A percentile compares a stretch with the other conserved stretches of the same genome.
phyloP scores from a whole-genome alignment of 2,797 vertebrate species.

The Carduelis carduelis region DNA sequence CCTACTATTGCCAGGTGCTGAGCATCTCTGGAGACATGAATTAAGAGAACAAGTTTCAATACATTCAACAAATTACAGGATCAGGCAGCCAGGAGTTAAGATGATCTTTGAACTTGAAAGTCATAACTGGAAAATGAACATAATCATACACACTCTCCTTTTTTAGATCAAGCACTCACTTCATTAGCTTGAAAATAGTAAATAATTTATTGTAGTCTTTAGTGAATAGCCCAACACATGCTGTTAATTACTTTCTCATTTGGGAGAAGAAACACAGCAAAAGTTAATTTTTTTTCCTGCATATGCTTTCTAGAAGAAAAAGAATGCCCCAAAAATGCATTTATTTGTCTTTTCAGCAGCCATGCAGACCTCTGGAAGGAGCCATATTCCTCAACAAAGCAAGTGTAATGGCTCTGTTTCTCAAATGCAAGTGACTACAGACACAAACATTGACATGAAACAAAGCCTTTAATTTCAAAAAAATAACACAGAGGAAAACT shows the following conservation, averaged over 20 bases:
- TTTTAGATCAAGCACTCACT: constrained; percentile 4
- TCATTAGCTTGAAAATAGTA: constrained; percentile 31
- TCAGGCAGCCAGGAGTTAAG: neutral
- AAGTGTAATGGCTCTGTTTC: neutral
- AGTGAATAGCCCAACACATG: constrained; percentile 4
- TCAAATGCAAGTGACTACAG: neutral
- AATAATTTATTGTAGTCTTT: neutral
- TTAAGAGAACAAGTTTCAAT: neutral
- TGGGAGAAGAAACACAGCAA: neutral
- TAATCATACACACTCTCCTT: neutral
- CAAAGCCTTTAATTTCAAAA: neutral
- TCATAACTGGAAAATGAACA: neutral
- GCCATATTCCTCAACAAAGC: neutral
- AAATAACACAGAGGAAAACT: neutral
- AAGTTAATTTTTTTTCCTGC: neutral
- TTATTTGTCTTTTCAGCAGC: neutral
- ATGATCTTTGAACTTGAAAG: neutral
- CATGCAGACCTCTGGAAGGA: neutral
- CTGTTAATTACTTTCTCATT: constrained; percentile 45
- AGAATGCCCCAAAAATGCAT: neutral
- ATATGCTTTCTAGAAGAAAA: constrained; percentile 5
- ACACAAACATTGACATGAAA: neutral
- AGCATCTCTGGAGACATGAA: neutral
- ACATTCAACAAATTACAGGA: neutral
- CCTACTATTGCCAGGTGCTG: neutral